Evolutionary conservation across 2,797 vertebrate genomes (phyloP).

Genomic region (Dendrocincla fuliginosa): DNA sequence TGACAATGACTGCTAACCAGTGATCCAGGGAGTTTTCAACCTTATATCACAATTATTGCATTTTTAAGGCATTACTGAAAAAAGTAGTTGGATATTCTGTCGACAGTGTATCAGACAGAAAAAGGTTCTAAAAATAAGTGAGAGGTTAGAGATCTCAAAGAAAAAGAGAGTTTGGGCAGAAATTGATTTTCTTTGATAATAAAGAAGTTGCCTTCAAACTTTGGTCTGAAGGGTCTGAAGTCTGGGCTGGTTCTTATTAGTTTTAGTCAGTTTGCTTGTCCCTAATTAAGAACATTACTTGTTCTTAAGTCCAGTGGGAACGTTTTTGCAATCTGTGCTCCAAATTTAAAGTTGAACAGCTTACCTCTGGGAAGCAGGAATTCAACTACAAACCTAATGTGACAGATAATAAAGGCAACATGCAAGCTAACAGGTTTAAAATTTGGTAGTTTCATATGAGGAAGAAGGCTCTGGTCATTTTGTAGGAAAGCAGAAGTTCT

Average conservation of each 20-base stretch:
- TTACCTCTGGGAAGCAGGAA: neutral
- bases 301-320: neutral
- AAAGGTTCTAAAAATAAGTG: neutral
- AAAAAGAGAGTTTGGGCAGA: neutral
- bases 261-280: neutral
- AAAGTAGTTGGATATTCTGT: neutral
- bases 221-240: neutral
- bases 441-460: neutral
- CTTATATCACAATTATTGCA: neutral
- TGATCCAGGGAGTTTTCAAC: neutral
- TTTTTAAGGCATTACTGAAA: neutral
- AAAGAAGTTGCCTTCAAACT: neutral
- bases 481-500: neutral
- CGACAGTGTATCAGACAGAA: neutral
- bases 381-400: neutral
- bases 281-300: slow-evolving; percentile 6
- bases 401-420: neutral
- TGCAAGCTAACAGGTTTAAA: neutral
- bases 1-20: neutral
- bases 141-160: neutral
- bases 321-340: slow-evolving; percentile 1
- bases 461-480: neutral
- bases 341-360: neutral
- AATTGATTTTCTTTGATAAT: neutral
- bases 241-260: neutral